A percentile compares a stretch with the other conserved stretches of the same genome.
These are phyloP conservation scores for Merodon equestris DNA, from an alignment of 2,888 invertebrate genomes.

Conservation along the genomic window DNA sequence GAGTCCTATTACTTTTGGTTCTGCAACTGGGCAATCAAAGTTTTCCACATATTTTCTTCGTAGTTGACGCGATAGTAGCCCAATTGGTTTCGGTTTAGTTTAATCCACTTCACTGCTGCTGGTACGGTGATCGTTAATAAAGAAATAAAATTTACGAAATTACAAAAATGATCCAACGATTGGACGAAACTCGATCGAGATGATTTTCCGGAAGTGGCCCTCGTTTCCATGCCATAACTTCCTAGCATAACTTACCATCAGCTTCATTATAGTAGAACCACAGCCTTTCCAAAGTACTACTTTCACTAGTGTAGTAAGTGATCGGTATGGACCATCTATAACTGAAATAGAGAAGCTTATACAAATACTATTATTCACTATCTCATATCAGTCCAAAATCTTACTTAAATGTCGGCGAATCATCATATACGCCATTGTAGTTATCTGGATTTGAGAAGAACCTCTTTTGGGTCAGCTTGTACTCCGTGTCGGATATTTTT, in stretches of 20 bases:
- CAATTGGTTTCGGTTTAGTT: conserved; percentile 91
- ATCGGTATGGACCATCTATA: conserved; percentile 94
- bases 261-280: conserved; percentile 77
- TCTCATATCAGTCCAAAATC: conserved; percentile 31
- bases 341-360: conserved; percentile 77
- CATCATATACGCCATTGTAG: conserved; percentile 78
- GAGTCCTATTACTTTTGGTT: conserved; percentile 72
- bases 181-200: no score
- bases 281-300: conserved; percentile 73
- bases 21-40: conserved; percentile 73
- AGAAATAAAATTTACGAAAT: conserved; percentile 8
- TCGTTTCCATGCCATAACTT: no score
- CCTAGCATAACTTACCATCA: conserved; percentile 73
- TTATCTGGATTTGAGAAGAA: conserved; percentile 86
- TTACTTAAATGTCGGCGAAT: conserved; percentile 80
- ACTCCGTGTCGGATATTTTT: conserved; percentile 79
- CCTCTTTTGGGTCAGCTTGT: conserved; percentile 86
- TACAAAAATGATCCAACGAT: not conserved
- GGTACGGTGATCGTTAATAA: conserved; percentile 79
- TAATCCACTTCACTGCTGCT: conserved; percentile 84
- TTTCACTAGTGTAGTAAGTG: conserved; percentile 84
- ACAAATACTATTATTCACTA: not conserved
- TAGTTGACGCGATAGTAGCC: conserved; percentile 96
- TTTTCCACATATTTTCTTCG: conserved; percentile 83
- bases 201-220: no score